Evolutionary conservation across 2,888 invertebrate genomes (phyloP).

Genomic region (Cerastoderma edule): DNA sequence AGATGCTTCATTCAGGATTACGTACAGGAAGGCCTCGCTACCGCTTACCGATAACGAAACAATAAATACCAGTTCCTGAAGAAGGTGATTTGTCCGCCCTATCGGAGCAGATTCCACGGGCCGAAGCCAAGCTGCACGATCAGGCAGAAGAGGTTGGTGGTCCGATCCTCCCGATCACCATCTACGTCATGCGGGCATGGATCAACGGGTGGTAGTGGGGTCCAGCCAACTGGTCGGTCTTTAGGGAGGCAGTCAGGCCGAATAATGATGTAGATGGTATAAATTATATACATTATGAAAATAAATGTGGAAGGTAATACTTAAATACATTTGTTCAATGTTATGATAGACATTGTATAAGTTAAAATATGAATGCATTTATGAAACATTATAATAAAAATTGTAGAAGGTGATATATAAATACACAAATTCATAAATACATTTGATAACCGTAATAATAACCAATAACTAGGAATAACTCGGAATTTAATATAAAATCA

Average conservation of each 20-base stretch:
- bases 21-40: neutral
- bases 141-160: neutral
- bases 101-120: neutral
- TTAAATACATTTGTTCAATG: no score
- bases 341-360: no score
- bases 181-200: neutral
- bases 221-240: neutral
- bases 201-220: neutral
- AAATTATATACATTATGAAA: no score
- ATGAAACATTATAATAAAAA: no score
- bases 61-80: neutral
- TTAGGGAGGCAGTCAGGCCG: neutral
- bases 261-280: neutral
- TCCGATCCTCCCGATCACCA: neutral
- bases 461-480: no score
- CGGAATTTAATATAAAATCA: no score
- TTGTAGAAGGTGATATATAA: no score
- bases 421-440: no score
- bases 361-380: no score
- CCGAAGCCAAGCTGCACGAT: neutral
- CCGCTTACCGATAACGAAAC: neutral
- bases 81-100: neutral
- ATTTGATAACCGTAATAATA: no score
- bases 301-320: no score
- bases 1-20: no score